A percentile compares a stretch with the other conserved stretches of the same genome.
phyloP scores from a whole-genome alignment of 2,888 invertebrate genomes.

The Temnothorax rugatulus region DNA sequence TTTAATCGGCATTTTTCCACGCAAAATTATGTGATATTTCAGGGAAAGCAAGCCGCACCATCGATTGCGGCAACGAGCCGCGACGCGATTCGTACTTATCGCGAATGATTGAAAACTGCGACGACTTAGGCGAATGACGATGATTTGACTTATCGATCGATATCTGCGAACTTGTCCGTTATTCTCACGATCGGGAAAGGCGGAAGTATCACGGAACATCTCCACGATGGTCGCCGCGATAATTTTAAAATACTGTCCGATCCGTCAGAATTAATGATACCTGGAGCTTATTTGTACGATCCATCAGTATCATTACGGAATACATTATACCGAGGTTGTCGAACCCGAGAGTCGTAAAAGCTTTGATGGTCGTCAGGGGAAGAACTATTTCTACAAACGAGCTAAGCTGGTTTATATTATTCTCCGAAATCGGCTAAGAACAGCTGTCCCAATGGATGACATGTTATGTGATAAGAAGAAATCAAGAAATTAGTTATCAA shows the following conservation, averaged over 20 bases:
- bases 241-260: constrained; percentile 66
- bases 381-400: constrained; percentile 18
- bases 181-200: constrained; percentile 66
- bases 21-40: constrained; percentile 5
- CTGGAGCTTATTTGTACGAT: constrained; percentile 16
- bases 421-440: not conserved
- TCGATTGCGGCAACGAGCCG: constrained; percentile 51
- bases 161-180: constrained; percentile 25
- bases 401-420: not conserved
- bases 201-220: constrained; percentile 69
- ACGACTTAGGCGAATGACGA: constrained; percentile 35
- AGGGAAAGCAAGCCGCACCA: constrained; percentile 37
- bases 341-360: constrained; percentile 56
- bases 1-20: constrained; percentile 5
- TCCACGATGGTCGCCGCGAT: constrained; percentile 66
- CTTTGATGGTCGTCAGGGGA: constrained; percentile 11
- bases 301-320: constrained; percentile 37
- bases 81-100: constrained; percentile 55
- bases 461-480: not conserved
- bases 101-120: constrained; percentile 57
- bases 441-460: not conserved
- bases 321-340: constrained; percentile 52
- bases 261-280: constrained; percentile 68
- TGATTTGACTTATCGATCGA: constrained; percentile 50
- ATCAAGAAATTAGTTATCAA: not conserved